Percentiles rank a stretch among this genome's conserved stretches.
These are phyloP conservation scores for Tachysurus fulvidraco DNA, from an alignment of 2,113 vertebrate species.

Conservation along the genomic window DNA sequence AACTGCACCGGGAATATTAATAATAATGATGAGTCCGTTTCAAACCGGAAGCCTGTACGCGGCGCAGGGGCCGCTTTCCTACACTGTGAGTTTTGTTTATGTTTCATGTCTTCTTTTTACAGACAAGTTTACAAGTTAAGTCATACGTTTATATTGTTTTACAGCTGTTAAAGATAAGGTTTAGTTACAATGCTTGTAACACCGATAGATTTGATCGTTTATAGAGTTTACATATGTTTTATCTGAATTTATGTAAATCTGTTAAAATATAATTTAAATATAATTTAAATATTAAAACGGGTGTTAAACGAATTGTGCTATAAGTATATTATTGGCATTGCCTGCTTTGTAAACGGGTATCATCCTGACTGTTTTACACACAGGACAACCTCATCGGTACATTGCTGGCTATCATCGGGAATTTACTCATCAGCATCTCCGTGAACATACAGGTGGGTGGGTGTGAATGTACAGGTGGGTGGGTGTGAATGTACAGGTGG, in stretches of 20 bases:
- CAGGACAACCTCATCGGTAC: slow-evolving; percentile 96
- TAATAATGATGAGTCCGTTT: not conserved
- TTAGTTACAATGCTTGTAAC: not conserved
- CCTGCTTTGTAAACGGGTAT: not conserved
- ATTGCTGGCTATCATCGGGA: slow-evolving; percentile 92
- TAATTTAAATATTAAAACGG: too few relatives aligned
- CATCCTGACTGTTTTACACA: not conserved
- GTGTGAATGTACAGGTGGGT: not conserved
- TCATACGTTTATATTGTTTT: not conserved
- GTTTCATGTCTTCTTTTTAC: not conserved
- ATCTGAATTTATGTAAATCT: not conserved
- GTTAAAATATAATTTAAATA: too few relatives aligned
- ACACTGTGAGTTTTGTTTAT: slow-evolving; percentile 45
- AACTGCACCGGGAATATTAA: not conserved
- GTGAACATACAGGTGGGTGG: slow-evolving; percentile 93
- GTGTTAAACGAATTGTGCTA: not conserved
- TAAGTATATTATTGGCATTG: not conserved
- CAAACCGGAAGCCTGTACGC: slow-evolving; percentile 11
- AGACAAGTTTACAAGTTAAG: not conserved
- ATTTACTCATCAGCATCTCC: slow-evolving; percentile 89
- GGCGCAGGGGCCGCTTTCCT: slow-evolving; percentile 30
- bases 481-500: not conserved
- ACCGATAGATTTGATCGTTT: not conserved
- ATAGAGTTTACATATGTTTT: too few relatives aligned
- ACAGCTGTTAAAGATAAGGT: not conserved